phyloP scores from a whole-genome alignment of 2,888 invertebrate genomes.

The Xanthia togata region DNA sequence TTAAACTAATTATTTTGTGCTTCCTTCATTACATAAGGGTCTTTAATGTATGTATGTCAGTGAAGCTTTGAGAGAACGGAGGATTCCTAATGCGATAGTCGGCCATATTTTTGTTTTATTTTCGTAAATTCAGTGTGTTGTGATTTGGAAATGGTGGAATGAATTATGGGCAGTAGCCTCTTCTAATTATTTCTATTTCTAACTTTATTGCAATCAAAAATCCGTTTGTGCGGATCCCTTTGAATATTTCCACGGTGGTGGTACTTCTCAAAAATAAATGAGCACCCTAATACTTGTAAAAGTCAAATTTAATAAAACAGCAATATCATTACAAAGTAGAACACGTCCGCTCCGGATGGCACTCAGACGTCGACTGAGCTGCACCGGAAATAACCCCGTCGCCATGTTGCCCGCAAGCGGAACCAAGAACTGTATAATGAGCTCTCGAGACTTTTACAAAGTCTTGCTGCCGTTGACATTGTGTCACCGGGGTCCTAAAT shows the following conservation, averaged over 20 bases:
- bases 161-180: background rate
- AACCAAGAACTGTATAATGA: slow-evolving; percentile 66
- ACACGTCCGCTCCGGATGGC: slow-evolving; percentile 65
- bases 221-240: background rate
- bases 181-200: no score
- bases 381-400: slow-evolving; percentile 65
- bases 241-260: background rate
- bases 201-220: no score
- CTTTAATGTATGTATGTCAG: slow-evolving; percentile 46
- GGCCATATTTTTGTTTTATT: background rate
- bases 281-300: background rate
- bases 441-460: slow-evolving; percentile 59
- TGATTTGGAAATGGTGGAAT: background rate
- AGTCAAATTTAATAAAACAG: slow-evolving; percentile 44
- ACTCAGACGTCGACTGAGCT: slow-evolving; percentile 62
- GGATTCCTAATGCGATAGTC: background rate
- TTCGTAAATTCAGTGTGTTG: background rate
- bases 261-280: slow-evolving; percentile 4
- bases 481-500: background rate
- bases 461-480: slow-evolving; percentile 14
- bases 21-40: background rate
- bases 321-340: slow-evolving; percentile 52
- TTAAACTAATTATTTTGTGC: slow-evolving; percentile 54
- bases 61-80: background rate
- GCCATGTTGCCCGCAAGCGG: slow-evolving; percentile 67